Evolutionary conservation across 2,113 vertebrate species (phyloP), one percentile per base, ranked within the genome.

Genomic region (Pelodiscus sinensis): DNA sequence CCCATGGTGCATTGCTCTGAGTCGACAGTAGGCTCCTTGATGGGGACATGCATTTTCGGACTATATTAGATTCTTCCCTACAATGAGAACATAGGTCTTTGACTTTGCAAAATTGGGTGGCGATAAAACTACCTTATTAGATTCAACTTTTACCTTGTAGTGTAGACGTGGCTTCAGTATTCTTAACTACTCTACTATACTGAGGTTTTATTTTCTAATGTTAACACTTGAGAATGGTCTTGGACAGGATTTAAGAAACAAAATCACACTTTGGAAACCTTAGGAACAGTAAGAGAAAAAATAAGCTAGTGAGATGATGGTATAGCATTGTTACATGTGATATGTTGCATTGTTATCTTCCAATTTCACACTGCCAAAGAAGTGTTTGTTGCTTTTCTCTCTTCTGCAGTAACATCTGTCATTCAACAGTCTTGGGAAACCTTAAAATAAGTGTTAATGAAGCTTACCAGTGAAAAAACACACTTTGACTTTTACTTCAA

Each of bases 241-340:
- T 75, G 10, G n/a, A 21, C n/a, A n/a, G 31, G 35, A 50, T 52
- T 52, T 62, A 9, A 68, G 78, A 51, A 77, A 14, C 6, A 7
- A 11, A 51, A 4, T 2, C 38, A 50, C 29, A 11, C 4, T 13
- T 11, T 62, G 27, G 25, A 62, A 29, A 29, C 29, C 3, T 54
- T 1, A 0, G 79, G 6, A 2, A 38, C 58, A 1, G 1, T 1
- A 71, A 22, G 80, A 2, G 27, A 71, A 2, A 1, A 1, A 0
- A 0, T 4, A 4, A 29, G 4, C 0, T 29, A 21, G 1, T 0
- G 5, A 14, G 52, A 2, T 1, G 44, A 1, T 6, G 2, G 19
- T 0, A 3, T 18, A 16, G 5, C 10, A 3, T 4, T 18, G 44
- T 58, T 5, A 58, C 21, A 13, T 19, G 60, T 6, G 0, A 1